Evolutionary conservation across 2,888 invertebrate genomes (phyloP), one percentile per base, ranked within the genome.

Genomic region (Fragum fragum): DNA sequence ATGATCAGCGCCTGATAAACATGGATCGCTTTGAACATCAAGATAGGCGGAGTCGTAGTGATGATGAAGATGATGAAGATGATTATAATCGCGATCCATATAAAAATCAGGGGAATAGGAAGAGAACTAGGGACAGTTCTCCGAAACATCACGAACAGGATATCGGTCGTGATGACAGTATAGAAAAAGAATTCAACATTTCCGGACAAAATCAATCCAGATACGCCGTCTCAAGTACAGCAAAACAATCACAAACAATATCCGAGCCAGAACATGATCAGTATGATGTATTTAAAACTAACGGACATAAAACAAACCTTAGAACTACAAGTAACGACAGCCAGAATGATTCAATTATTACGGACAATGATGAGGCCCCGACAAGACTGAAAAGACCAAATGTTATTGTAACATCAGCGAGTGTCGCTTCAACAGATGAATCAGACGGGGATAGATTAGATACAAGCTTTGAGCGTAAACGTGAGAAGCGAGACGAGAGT

Each of bases 331-430:
- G 47, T 47, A 47, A 47, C 14, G 47, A 47, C 2, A 47, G 47
- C 16, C 14, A 18, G 47, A 47, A 47, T n/a, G 47, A 47, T 14
- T 47, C 47, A 47, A 16, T 47, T 14, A 47, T 47, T 9, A 47
- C 47, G n/a, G 47, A 47, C 47, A 47, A 47, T 14, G 47, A 28
- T 42, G 42, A 57, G 3, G 23, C n/a, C n/a, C 39, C 36, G 16
- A 32, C 32, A 39, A 66, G 29, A 32, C 21, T 66, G 26, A 47
- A 57, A 6, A 47, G 74, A 14, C 85, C 85, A 2, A 74, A 85
- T 63, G 85, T 85, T 2, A 72, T 85, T 21, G 72, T 85, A 7
- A 85, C 85, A 0, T 68, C 71, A 28, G 85, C 78, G n/a, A 77
- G 82, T 7, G 77, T 79, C 57, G 66, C 66, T 0, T 71, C 72